Percentiles rank a stretch among this genome's conserved stretches.
Evolutionary conservation across 2,888 invertebrate species (phyloP).

Genomic region (Aspidiotus rigidus): DNA sequence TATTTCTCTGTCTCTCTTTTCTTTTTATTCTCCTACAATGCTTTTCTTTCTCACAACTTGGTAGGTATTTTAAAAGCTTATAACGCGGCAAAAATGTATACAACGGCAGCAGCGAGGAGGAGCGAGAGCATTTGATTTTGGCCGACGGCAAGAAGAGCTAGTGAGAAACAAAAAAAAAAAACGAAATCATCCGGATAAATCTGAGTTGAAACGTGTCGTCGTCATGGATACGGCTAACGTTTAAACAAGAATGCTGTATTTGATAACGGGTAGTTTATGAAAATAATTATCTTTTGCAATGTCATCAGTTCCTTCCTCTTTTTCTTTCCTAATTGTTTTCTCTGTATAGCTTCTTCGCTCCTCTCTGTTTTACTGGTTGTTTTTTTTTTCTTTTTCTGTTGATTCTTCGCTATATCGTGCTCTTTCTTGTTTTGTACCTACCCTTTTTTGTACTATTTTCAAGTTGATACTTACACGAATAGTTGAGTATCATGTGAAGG

Average conservation of each 20-base stretch:
- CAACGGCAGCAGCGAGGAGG: too few relatives aligned
- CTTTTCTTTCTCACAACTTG: not conserved
- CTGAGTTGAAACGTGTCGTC: constrained; percentile 31
- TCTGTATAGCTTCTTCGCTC: too few relatives aligned
- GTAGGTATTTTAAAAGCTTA: too few relatives aligned
- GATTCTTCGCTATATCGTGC: too few relatives aligned
- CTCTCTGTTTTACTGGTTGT: too few relatives aligned
- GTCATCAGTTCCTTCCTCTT: constrained; percentile 25
- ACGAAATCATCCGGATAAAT: constrained; percentile 32
- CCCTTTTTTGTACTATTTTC: constrained; percentile 4
- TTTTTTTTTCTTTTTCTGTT: too few relatives aligned
- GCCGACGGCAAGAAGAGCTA: not conserved
- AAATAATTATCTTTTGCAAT: constrained; percentile 34
- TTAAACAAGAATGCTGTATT: constrained; percentile 32
- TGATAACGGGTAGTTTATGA: constrained; percentile 34
- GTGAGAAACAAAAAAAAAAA: constrained; percentile 16
- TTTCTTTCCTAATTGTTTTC: not conserved
- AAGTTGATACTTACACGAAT: constrained; percentile 25
- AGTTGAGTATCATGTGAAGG: too few relatives aligned
- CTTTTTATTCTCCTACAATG: not conserved
- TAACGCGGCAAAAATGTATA: too few relatives aligned
- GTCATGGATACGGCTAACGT: constrained; percentile 25
- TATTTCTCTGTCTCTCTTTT: not conserved
- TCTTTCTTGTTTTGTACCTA: too few relatives aligned
- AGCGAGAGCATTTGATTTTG: not conserved